Evolutionary conservation across 2,113 vertebrate genomes (phyloP).

Genomic region (Aythya baeri): DNA sequence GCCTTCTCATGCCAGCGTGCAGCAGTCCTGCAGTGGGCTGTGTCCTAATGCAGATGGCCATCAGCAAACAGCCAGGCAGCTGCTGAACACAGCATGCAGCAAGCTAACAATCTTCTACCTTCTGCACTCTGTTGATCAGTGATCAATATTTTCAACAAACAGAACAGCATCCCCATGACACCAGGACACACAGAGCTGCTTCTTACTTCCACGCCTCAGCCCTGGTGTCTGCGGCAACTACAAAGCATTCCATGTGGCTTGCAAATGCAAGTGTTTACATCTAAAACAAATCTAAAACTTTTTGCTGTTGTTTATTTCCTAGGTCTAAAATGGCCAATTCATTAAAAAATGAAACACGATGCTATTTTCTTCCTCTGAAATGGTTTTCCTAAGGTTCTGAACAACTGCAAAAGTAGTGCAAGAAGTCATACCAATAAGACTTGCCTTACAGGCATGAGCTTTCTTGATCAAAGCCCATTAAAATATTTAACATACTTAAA

Average conservation of each 20-base stretch:
- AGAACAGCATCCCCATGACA: neutral
- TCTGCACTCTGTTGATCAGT: neutral
- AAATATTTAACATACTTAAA: neutral
- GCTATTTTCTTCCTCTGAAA: neutral
- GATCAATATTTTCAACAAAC: neutral
- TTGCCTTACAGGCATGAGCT: neutral
- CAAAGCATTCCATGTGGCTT: neutral
- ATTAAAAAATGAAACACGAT: neutral
- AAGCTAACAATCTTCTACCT: neutral
- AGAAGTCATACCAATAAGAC: neutral
- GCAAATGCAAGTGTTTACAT: neutral
- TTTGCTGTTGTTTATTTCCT: neutral
- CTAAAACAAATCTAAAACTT: neutral
- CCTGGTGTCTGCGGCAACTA: neutral
- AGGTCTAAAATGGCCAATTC: neutral
- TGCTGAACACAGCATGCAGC: neutral
- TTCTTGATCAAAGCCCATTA: neutral
- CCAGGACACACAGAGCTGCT: neutral
- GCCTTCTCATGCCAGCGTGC: neutral
- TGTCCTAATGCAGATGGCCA: neutral
- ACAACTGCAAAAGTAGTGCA: neutral
- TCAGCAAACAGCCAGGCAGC: neutral
- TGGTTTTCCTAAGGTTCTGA: neutral
- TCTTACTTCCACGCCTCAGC: neutral
- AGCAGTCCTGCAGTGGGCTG: neutral